Evolutionary conservation across 2,888 invertebrate species (phyloP).

Genomic region (Sinohyriopsis cumingii): DNA sequence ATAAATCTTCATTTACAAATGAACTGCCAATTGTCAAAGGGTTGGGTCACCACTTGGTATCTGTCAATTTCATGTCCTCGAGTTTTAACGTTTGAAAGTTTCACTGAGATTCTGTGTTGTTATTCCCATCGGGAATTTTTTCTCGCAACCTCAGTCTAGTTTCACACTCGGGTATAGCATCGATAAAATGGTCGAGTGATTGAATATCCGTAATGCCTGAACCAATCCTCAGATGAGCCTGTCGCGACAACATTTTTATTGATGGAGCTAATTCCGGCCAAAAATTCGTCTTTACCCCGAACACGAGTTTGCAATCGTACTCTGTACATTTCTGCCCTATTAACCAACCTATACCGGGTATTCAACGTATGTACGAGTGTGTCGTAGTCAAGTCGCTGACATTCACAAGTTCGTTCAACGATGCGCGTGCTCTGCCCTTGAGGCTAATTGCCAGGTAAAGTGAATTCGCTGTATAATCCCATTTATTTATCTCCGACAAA

Average conservation of each 20-base stretch:
- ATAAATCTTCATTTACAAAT: no score
- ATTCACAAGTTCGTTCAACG: no score
- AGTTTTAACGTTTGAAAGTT: no score
- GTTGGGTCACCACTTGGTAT: no score
- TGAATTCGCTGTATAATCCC: no score
- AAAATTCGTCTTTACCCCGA: slow-evolving; percentile 21
- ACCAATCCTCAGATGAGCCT: slow-evolving; percentile 20
- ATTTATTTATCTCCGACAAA: no score
- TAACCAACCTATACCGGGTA: slow-evolving; percentile 22
- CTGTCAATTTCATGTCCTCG: no score
- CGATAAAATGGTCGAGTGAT: neutral
- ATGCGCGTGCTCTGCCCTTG: no score
- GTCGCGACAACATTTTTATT: slow-evolving; percentile 11
- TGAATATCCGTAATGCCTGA: no score
- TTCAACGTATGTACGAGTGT: slow-evolving; percentile 17
- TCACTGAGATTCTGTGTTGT: no score
- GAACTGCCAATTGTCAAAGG: no score
- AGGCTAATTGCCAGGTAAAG: no score
- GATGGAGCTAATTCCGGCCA: neutral
- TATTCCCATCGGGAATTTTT: slow-evolving; percentile 3
- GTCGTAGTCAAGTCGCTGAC: slow-evolving; percentile 21
- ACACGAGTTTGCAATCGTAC: slow-evolving; percentile 19
- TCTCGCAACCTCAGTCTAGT: slow-evolving; percentile 25
- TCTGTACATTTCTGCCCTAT: slow-evolving; percentile 25
- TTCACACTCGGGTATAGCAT: slow-evolving; percentile 30